Evolutionary conservation across 2,888 invertebrate genomes (phyloP).

Genomic region (Blomia tropicalis): DNA sequence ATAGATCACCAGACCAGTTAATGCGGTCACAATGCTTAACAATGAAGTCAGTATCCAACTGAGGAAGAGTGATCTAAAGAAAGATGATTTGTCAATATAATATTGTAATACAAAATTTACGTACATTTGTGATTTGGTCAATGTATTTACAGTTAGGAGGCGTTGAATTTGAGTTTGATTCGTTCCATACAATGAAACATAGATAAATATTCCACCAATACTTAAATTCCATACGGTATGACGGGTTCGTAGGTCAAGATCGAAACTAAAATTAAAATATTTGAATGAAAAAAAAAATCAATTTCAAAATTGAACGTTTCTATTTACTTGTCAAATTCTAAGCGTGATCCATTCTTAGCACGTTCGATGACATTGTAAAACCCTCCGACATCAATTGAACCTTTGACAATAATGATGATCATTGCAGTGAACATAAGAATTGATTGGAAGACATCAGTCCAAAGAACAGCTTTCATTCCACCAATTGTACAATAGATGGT

Average conservation of each 20-base stretch:
- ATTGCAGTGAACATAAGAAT: constrained; percentile 67
- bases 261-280: constrained; percentile 44
- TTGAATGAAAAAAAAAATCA: background rate
- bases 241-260: constrained; percentile 59
- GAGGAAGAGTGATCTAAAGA: constrained; percentile 50
- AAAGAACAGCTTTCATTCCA: constrained; percentile 75
- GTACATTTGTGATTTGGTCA: constrained; percentile 31
- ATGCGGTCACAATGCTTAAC: constrained; percentile 53
- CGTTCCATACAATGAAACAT: constrained; percentile 63
- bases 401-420: constrained; percentile 58
- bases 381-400: constrained; percentile 50
- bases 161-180: constrained; percentile 60
- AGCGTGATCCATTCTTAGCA: constrained; percentile 51
- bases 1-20: constrained; percentile 65
- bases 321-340: constrained; percentile 43
- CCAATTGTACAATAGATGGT: constrained; percentile 73
- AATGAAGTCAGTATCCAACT: constrained; percentile 60
- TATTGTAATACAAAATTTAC: constrained; percentile 13
- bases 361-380: constrained; percentile 52
- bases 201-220: constrained; percentile 64
- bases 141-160: constrained; percentile 38
- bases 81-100: background rate
- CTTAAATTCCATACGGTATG: constrained; percentile 66
- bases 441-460: constrained; percentile 65
- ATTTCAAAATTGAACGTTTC: constrained; percentile 21